Conservation (phyloP, 2,113 vertebrate genomes). For the Pseudopipra pipra region DNA sequence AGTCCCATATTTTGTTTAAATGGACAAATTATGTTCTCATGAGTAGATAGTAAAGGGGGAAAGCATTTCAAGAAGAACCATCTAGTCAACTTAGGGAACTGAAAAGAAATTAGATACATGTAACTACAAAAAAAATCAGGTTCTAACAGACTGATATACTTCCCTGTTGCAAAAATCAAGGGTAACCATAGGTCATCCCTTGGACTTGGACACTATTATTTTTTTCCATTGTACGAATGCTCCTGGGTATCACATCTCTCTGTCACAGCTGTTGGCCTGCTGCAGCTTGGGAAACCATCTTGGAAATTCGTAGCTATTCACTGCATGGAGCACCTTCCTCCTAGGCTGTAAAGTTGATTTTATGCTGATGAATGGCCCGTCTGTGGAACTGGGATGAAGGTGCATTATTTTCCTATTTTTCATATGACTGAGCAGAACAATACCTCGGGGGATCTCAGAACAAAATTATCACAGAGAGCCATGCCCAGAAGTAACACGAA, state of each 20-base stretch:
- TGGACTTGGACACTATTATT: background rate
- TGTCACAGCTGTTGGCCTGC: accelerated
- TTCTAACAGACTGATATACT: background rate
- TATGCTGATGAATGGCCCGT: slow-evolving; percentile 13
- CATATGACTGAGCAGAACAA: slow-evolving; percentile 39
- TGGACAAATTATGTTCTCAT: background rate
- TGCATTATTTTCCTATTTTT: slow-evolving; percentile 55
- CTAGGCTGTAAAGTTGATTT: slow-evolving; percentile 6
- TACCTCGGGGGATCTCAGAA: slow-evolving; percentile 15
- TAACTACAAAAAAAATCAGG: background rate
- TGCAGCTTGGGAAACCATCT: background rate
- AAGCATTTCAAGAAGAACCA: background rate
- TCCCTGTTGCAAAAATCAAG: background rate
- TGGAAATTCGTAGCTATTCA: background rate
- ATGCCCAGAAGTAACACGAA: slow-evolving; percentile 15
- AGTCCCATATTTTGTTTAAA: background rate
- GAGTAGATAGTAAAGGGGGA: background rate
- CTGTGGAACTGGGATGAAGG: slow-evolving; percentile 37
- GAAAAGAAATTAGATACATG: background rate
- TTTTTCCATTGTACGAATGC: background rate
- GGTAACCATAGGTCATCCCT: background rate
- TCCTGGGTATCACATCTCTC: accelerated
- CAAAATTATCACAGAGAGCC: slow-evolving; percentile 21
- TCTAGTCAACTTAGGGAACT: background rate
- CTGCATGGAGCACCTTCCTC: background rate